Percentiles rank a stretch among this genome's conserved stretches.
phyloP scores from a whole-genome alignment of 1,140 invertebrate genomes.

The Ostrea edulis region DNA sequence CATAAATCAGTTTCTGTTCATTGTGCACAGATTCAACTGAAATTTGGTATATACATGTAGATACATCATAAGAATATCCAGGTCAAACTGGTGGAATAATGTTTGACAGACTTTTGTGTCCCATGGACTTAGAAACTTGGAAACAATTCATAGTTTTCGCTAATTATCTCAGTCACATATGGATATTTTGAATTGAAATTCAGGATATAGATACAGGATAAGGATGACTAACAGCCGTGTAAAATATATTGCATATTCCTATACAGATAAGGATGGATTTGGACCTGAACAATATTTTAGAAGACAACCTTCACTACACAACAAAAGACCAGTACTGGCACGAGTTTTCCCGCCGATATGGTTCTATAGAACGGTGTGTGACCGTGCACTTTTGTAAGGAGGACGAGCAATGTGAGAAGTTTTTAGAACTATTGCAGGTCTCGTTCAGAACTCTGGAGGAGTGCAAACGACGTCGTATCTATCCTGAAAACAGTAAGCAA shows the following conservation, averaged over 20 bases:
- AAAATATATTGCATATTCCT: background rate
- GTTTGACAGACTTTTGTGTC: too few relatives aligned
- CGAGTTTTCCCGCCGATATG: background rate
- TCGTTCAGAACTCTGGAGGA: background rate
- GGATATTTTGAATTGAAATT: too few relatives aligned
- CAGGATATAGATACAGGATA: too few relatives aligned
- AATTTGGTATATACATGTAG: too few relatives aligned
- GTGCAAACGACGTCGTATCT: background rate
- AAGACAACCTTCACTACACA: background rate
- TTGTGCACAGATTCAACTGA: too few relatives aligned
- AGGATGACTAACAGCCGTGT: too few relatives aligned
- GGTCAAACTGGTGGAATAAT: too few relatives aligned
- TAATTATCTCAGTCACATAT: too few relatives aligned
- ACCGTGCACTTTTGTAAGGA: background rate
- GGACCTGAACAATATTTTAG: constrained; percentile 9
- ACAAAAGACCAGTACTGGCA: constrained; percentile 5
- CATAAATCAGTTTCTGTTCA: too few relatives aligned
- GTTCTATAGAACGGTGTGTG: background rate
- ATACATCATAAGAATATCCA: too few relatives aligned
- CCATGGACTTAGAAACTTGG: too few relatives aligned
- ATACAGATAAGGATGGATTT: constrained; percentile 5
- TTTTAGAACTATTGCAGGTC: background rate
- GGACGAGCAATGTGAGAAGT: constrained; percentile 9
- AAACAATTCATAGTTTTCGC: too few relatives aligned
- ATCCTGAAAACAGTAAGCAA: background rate